Conservation (phyloP, 2,797 vertebrate genomes). For the Tauraco hartlaubi region DNA sequence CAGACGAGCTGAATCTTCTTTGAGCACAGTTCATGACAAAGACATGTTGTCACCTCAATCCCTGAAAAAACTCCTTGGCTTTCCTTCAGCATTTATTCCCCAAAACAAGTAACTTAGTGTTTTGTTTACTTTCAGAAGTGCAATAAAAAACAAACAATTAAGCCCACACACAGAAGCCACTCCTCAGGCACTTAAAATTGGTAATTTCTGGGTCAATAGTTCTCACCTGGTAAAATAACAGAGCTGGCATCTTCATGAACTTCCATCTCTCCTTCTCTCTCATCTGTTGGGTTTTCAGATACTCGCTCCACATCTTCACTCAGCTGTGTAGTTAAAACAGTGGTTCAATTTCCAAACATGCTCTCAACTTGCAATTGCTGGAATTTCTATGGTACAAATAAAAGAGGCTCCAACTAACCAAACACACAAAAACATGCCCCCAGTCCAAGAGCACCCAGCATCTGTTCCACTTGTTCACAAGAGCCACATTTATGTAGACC, state of each 20-base stretch:
- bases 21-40: background rate
- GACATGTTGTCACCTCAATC: background rate
- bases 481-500: background rate
- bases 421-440: background rate
- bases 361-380: constrained; percentile 53
- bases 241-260: constrained; percentile 74
- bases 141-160: background rate
- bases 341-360: constrained; percentile 67
- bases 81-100: background rate
- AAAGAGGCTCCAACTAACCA: constrained; percentile 55
- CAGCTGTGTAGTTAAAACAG: constrained; percentile 83
- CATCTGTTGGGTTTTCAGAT: constrained; percentile 69
- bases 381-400: constrained; percentile 65
- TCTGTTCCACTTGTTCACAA: background rate
- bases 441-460: background rate
- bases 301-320: constrained; percentile 81
- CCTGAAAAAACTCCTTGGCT: background rate
- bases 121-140: background rate
- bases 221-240: constrained; percentile 83
- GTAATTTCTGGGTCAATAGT: background rate
- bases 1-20: background rate
- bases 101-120: background rate
- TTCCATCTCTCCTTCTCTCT: constrained; percentile 63
- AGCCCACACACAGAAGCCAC: background rate
- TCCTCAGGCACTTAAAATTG: background rate